These are phyloP conservation scores for Meliscaeva auricollis DNA, from an alignment of 2,888 invertebrate genomes.

Conservation along the genomic window DNA sequence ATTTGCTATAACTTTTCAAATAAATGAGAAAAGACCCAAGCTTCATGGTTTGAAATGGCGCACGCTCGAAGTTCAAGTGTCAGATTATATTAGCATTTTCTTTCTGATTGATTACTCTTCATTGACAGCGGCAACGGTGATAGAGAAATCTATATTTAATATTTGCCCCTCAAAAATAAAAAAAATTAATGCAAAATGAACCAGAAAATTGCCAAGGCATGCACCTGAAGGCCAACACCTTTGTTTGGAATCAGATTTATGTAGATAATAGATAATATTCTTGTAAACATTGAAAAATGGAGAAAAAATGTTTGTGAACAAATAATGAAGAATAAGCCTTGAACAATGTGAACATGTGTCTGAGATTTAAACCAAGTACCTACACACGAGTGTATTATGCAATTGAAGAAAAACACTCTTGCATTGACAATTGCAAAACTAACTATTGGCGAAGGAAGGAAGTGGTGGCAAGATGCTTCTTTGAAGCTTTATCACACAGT, in stretches of 20 bases:
- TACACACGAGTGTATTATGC: conserved; percentile 22
- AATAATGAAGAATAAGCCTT: conserved; percentile 42
- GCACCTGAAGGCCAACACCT: conserved; percentile 33
- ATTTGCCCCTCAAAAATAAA: conserved; percentile 26
- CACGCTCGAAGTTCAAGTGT: conserved; percentile 56
- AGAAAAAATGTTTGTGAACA: conserved; percentile 36
- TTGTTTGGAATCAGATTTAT: conserved; percentile 29
- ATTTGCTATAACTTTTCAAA: neutral
- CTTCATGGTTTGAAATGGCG: neutral
- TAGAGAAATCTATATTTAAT: conserved; percentile 16
- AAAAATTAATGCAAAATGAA: conserved; percentile 38
- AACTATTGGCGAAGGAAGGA: neutral
- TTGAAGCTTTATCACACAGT: neutral
- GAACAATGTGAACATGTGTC: conserved; percentile 30
- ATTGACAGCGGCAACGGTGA: neutral
- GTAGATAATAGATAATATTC: neutral
- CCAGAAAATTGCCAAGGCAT: conserved; percentile 29
- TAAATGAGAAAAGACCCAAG: too few species aligned
- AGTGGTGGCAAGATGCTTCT: neutral
- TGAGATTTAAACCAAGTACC: conserved; percentile 28
- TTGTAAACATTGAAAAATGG: conserved; percentile 16
- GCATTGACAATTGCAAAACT: conserved; percentile 20
- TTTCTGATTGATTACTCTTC: conserved; percentile 26
- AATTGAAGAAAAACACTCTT: conserved; percentile 19
- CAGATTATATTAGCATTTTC: conserved; percentile 24